Conservation (phyloP, 2,113 vertebrate genomes). For the Telmatochromis sp. region DNA sequence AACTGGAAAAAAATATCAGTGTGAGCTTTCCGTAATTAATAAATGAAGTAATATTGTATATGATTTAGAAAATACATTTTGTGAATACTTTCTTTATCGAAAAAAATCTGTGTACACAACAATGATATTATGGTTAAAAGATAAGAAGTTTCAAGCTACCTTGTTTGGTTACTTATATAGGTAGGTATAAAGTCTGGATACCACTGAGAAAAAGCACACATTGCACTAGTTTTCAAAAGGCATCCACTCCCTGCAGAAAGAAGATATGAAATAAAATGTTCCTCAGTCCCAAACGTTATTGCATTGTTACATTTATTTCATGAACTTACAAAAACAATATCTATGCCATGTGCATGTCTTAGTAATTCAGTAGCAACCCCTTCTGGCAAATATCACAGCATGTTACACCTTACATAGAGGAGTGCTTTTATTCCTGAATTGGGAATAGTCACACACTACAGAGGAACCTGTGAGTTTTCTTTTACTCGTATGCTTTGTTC, state of each 20-base stretch:
- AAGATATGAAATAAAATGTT: background rate
- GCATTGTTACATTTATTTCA: background rate
- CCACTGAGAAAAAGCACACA: background rate
- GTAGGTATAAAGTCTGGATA: background rate
- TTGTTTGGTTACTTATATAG: background rate
- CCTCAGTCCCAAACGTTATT: background rate
- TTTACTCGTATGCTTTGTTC: background rate
- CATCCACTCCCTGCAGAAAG: background rate
- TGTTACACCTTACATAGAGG: background rate
- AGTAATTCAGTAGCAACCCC: background rate
- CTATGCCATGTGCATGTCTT: background rate
- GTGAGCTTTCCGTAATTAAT: background rate
- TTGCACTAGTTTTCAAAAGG: background rate
- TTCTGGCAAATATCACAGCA: background rate
- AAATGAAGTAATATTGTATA: background rate
- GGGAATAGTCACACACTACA: background rate
- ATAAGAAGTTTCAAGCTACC: background rate
- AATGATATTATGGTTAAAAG: background rate
- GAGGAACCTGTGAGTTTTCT: background rate
- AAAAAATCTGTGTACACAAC: background rate
- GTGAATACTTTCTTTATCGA: background rate
- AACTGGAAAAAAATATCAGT: background rate
- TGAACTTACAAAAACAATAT: background rate
- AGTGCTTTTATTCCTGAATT: background rate
- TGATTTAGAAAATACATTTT: background rate